These are phyloP conservation scores for Aphrocallistes beatrix DNA, from an alignment of 37 sponge, comb jelly and placozoan species.

Conservation along the genomic window DNA sequence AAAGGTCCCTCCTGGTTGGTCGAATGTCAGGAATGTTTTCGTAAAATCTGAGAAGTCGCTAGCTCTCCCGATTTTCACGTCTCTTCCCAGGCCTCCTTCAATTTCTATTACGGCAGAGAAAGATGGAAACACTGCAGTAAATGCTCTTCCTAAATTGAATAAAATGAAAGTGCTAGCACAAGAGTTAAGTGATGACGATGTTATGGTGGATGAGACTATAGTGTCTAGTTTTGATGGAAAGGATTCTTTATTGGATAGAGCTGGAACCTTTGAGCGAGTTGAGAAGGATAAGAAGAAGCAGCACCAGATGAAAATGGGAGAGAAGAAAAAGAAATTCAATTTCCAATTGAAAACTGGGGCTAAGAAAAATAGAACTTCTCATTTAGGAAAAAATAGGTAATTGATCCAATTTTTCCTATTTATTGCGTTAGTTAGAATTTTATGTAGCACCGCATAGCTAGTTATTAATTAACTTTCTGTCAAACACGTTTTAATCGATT, in stretches of 20 bases:
- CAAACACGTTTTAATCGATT: no score
- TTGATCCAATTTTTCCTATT: no score
- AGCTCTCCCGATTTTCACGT: not conserved
- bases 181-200: not conserved
- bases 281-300: not conserved
- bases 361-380: no score
- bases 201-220: not conserved
- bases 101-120: not conserved
- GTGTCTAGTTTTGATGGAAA: not conserved
- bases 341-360: no score
- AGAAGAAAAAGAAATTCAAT: not conserved
- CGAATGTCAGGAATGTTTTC: not conserved
- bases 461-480: no score
- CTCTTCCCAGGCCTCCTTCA: not conserved
- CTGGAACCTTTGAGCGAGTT: not conserved
- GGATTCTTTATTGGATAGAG: not conserved
- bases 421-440: no score
- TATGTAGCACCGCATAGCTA: no score
- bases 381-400: no score
- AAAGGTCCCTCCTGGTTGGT: slow-evolving; percentile 3
- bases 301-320: not conserved
- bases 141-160: not conserved
- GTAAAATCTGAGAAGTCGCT: not conserved
- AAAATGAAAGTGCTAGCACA: no score
- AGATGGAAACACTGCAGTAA: not conserved